phyloP scores from a whole-genome alignment of 2,797 vertebrate species.

The Sphenodon punctatus region DNA sequence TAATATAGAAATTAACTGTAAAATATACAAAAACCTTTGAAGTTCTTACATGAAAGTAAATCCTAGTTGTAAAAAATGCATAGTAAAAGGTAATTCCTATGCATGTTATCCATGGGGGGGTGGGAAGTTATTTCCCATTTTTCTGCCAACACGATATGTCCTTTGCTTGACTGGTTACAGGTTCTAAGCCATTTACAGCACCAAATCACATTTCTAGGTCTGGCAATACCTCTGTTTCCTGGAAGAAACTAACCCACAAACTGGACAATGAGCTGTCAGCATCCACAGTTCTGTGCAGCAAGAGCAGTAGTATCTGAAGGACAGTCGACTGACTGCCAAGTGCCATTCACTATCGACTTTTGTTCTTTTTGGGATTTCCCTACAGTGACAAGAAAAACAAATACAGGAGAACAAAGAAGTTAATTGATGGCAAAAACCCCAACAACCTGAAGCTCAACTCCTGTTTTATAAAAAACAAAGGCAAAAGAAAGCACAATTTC shows the following conservation, averaged over 20 bases:
- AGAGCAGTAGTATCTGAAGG: constrained; percentile 47
- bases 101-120: constrained; percentile 67
- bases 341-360: constrained; percentile 92
- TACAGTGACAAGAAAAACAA: constrained; percentile 66
- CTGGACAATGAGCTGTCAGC: constrained; percentile 11
- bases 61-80: constrained; percentile 76
- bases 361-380: constrained; percentile 97
- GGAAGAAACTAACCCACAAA: constrained; percentile 38
- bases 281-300: constrained; percentile 44
- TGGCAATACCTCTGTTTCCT: constrained; percentile 34
- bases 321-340: background rate
- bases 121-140: constrained; percentile 56
- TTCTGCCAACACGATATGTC: constrained; percentile 56
- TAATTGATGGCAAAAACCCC: background rate
- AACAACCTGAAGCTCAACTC: too few species aligned
- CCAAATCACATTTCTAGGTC: constrained; percentile 44
- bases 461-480: background rate
- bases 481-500: background rate
- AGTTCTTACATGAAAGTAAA: constrained; percentile 77
- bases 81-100: constrained; percentile 79
- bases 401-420: constrained; percentile 1
- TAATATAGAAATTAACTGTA: constrained; percentile 65
- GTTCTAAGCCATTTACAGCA: constrained; percentile 67
- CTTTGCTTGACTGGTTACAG: constrained; percentile 49
- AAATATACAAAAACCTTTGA: constrained; percentile 77